Percentiles rank a stretch among this genome's conserved stretches.
These are phyloP conservation scores for Vulpes vulpes DNA, from an alignment of 2,113 vertebrate species.

Conservation along the genomic window DNA sequence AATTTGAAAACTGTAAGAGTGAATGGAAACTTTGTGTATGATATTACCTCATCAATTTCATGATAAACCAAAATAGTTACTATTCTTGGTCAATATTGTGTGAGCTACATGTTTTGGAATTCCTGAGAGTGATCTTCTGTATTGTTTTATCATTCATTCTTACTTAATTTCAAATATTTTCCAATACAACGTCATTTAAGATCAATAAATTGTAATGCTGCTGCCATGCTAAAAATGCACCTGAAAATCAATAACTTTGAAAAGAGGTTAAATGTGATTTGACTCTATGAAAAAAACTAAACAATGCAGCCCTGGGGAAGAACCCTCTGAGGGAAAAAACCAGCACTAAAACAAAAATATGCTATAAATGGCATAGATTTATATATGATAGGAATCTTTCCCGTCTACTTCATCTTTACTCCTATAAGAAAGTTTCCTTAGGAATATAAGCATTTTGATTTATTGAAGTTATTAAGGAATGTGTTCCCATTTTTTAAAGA, in stretches of 20 bases:
- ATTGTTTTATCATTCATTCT: slow-evolving; percentile 19
- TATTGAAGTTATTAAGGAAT: slow-evolving; percentile 13
- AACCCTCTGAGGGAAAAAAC: not conserved
- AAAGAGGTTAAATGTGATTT: not conserved
- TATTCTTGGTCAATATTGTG: not conserved
- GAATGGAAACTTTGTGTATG: not conserved
- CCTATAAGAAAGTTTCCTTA: not conserved
- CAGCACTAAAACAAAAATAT: not conserved
- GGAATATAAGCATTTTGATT: not conserved
- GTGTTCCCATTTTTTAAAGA: slow-evolving; percentile 13
- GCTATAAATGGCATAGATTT: not conserved
- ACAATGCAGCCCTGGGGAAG: not conserved
- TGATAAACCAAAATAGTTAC: not conserved
- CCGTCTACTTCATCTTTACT: not conserved
- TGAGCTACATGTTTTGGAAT: not conserved
- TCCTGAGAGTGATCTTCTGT: not conserved
- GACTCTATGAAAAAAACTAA: slow-evolving; percentile 6
- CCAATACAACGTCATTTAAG: not conserved
- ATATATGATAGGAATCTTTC: not conserved
- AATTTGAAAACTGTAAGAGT: slow-evolving; percentile 36
- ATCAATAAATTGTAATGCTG: not conserved
- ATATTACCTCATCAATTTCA: not conserved
- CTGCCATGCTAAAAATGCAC: not conserved
- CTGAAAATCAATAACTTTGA: slow-evolving; percentile 15
- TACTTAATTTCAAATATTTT: slow-evolving; percentile 30